Evolutionary conservation across 2,888 invertebrate species (phyloP), one percentile per base, ranked within the genome.

Genomic region (Stenichneumon culpator): DNA sequence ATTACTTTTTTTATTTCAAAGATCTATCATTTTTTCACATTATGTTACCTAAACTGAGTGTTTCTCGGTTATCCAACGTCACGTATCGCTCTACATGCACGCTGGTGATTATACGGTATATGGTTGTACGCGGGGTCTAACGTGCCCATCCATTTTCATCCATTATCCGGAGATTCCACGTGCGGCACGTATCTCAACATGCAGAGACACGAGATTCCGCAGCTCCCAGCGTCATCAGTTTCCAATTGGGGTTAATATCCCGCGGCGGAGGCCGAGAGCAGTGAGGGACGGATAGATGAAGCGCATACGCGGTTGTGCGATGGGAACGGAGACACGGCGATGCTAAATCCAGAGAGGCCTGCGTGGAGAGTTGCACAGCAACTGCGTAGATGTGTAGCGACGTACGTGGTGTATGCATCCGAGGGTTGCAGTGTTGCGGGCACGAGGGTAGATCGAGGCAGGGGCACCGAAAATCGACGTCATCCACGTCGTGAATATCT

Each of bases 201-300:
- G 79, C 50, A 63, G 32, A 74, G 63, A 74, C 52, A 65, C 52
- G 52, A 54, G 69, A 82, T 82, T 74, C 65, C 69, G 74, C 47
- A 63, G 63, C 63, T 63, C 28, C 63, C 70, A 16, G 73, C 78
- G 69, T 82, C 78, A 84, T 82, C 84, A 79, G 82, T 74, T 82
- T 70, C 74, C 82, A 79, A 85, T 85, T 85, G 74, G 79, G 75
- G 82, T 79, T 79, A 79, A 82, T 82, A 70, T 82, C 50, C 79
- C 74, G 54, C 52, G 82, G 36, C 67, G 44, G 25, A 28, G 19
- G 36, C 36, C 47, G 65, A 63, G 54, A 74, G 65, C 32, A 65
- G 52, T 22, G 25, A 70, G 63, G 63, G 73, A 73, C n/a, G 57
- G 65, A 72, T 9, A 65, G 65, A 70, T 9, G 50, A 80, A 44